Conservation (phyloP, 2,113 vertebrate genomes). For the Mionectes macconnelli region DNA sequence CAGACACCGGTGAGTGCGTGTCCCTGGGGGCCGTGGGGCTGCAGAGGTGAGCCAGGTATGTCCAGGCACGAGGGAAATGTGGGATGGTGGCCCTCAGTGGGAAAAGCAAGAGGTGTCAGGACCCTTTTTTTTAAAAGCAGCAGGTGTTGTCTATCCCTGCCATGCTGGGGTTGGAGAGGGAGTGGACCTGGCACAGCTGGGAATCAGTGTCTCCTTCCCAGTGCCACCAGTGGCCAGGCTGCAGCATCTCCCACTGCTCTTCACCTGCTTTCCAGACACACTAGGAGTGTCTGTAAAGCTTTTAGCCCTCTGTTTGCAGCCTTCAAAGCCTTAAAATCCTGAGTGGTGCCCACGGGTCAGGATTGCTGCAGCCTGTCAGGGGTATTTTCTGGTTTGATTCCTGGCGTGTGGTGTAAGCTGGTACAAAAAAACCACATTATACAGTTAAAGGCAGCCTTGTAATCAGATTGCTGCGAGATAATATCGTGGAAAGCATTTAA, state of each 20-base stretch:
- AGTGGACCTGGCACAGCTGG: neutral
- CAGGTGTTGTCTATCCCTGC: neutral
- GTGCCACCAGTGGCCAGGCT: neutral
- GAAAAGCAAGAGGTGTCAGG: neutral
- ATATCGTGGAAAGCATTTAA: neutral
- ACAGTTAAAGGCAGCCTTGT: neutral
- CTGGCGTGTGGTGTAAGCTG: neutral
- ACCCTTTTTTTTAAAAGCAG: too few relatives aligned
- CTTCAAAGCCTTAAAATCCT: neutral
- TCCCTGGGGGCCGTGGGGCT: accelerated
- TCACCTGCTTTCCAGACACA: accelerated
- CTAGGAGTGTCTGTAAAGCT: neutral
- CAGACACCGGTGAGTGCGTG: neutral
- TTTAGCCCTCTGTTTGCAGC: neutral
- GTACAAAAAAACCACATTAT: neutral
- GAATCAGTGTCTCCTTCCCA: neutral
- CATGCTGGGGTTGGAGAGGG: neutral
- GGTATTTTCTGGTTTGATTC: neutral
- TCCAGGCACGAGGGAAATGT: neutral
- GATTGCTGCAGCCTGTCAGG: neutral
- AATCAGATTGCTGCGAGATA: neutral
- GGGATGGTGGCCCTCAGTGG: accelerated
- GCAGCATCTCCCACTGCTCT: neutral
- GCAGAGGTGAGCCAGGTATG: accelerated
- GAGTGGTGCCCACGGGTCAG: accelerated